Conservation (phyloP, 1,140 invertebrate genomes). For the Drosophila sucinea region DNA sequence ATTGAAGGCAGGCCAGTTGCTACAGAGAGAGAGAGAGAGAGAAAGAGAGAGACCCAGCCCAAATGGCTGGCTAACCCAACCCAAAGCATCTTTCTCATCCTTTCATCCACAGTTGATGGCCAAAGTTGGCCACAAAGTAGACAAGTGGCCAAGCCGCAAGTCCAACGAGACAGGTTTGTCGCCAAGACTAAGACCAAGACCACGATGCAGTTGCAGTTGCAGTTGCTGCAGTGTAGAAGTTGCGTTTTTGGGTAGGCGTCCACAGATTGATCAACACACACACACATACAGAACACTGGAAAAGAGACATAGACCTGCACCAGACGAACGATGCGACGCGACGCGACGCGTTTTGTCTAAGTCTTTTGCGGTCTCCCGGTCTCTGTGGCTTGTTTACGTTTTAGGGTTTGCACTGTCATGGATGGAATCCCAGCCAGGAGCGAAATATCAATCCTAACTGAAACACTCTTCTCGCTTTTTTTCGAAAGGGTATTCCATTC, state of each 20-base stretch:
- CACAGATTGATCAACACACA: conserved; percentile 67
- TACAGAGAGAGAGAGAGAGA: too few species aligned
- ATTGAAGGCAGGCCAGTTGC: conserved; percentile 63
- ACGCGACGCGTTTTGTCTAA: conserved; percentile 67
- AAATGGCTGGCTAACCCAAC: conserved; percentile 20
- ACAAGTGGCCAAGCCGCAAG: conserved; percentile 62
- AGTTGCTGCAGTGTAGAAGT: conserved; percentile 11
- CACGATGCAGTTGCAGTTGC: neutral
- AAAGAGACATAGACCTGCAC: conserved; percentile 1
- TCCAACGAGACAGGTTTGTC: conserved; percentile 67
- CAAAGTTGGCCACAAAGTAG: conserved; percentile 63
- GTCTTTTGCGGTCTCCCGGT: conserved; percentile 27
- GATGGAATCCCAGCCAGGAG: conserved; percentile 35
- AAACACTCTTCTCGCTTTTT: too few species aligned
- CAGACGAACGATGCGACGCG: conserved; percentile 24
- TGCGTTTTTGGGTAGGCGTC: conserved; percentile 71
- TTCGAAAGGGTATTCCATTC: too few species aligned
- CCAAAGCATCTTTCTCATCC: conserved; percentile 33
- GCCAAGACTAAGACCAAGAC: conserved; percentile 33
- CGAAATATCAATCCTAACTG: conserved; percentile 6
- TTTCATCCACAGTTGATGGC: conserved; percentile 60
- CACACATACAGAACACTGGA: conserved; percentile 29
- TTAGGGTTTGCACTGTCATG: conserved; percentile 63
- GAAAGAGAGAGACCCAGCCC: conserved; percentile 22
- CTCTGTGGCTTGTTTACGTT: conserved; percentile 53